phyloP scores from a whole-genome alignment of 2,797 vertebrate species.

The Syndactyla subalaris region DNA sequence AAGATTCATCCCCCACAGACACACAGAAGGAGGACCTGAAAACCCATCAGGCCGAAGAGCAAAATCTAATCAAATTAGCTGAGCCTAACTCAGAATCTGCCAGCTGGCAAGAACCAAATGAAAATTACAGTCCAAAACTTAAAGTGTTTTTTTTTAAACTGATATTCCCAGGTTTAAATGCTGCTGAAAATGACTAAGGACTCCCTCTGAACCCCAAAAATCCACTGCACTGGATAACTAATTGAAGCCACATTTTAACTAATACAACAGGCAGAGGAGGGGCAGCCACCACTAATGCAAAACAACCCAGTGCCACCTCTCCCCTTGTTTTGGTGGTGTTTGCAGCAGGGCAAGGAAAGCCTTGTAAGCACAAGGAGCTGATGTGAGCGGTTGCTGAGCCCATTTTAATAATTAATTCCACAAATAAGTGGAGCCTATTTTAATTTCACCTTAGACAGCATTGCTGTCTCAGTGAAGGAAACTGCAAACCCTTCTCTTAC shows the following conservation, averaged over 20 bases:
- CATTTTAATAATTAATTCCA: constrained; percentile 58
- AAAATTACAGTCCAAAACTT: not conserved
- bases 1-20: not conserved
- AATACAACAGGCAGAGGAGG: not conserved
- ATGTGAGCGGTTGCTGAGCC: not conserved
- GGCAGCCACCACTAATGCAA: not conserved
- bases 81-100: not conserved
- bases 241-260: constrained; percentile 30
- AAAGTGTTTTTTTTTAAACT: not conserved
- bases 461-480: not conserved
- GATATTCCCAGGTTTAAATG: constrained; percentile 2
- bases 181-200: not conserved
- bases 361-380: not conserved
- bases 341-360: not conserved
- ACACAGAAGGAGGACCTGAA: not conserved
- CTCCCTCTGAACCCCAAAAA: not conserved
- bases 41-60: not conserved
- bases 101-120: not conserved
- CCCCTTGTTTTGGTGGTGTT: not conserved
- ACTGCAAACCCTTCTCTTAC: not conserved
- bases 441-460: constrained; percentile 46
- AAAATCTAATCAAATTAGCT: not conserved
- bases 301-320: not conserved
- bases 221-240: not conserved
- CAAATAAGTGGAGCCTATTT: constrained; percentile 47